These are phyloP conservation scores for Drosophila funebris DNA, from an alignment of 1,140 invertebrate genomes.

Conservation along the genomic window DNA sequence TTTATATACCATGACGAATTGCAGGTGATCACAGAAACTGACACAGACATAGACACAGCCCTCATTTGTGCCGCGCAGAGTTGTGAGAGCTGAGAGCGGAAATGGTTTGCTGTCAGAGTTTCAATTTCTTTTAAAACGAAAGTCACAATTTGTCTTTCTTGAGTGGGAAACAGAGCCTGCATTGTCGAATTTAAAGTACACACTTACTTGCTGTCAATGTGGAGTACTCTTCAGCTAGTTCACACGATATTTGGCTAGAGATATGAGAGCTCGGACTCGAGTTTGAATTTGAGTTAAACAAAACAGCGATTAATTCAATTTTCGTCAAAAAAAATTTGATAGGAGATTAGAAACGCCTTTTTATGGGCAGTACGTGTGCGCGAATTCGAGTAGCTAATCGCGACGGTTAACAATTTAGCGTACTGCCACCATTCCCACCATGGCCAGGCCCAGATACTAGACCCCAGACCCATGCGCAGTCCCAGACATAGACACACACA, in stretches of 20 bases:
- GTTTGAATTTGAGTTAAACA: slow-evolving; percentile 3
- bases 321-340: slow-evolving; percentile 72
- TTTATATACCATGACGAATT: slow-evolving; percentile 67
- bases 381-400: slow-evolving; percentile 80
- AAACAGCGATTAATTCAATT: slow-evolving; percentile 59
- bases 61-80: slow-evolving; percentile 23
- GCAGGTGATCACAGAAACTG: slow-evolving; percentile 35
- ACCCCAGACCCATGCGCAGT: slow-evolving; percentile 19
- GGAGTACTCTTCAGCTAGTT: slow-evolving; percentile 38
- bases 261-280: slow-evolving; percentile 32
- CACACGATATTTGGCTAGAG: slow-evolving; percentile 71
- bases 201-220: neutral
- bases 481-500: neutral
- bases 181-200: slow-evolving; percentile 25
- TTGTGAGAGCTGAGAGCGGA: slow-evolving; percentile 50
- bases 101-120: slow-evolving; percentile 57
- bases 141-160: slow-evolving; percentile 36
- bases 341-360: slow-evolving; percentile 67
- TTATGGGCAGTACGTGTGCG: slow-evolving; percentile 73
- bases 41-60: slow-evolving; percentile 22
- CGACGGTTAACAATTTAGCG: slow-evolving; percentile 38
- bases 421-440: slow-evolving; percentile 51
- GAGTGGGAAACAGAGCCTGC: slow-evolving; percentile 53
- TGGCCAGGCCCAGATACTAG: slow-evolving; percentile 10
- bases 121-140: slow-evolving; percentile 65